These are phyloP conservation scores for Botia kubotai DNA, from an alignment of 2,797 vertebrate species.

Conservation along the genomic window DNA sequence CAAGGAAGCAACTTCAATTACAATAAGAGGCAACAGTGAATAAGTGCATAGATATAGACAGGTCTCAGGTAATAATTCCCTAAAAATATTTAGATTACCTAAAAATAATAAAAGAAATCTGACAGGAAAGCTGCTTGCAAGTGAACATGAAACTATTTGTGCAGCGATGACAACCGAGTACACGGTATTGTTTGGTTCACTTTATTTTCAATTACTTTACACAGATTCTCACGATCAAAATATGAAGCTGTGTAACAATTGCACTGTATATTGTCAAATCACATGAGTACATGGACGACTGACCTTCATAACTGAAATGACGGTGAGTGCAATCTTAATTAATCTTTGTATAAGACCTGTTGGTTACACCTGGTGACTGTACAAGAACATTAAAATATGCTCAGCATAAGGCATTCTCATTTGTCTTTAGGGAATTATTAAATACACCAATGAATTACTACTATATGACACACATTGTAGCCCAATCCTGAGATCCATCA, in stretches of 20 bases:
- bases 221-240: background rate
- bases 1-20: too few species aligned
- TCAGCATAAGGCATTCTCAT: background rate
- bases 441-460: constrained; percentile 31
- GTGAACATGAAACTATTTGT: constrained; percentile 9
- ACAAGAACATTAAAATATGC: constrained; percentile 10
- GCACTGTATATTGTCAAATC: constrained; percentile 1
- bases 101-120: background rate
- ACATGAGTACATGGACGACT: background rate
- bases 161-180: background rate
- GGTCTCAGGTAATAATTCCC: too few species aligned
- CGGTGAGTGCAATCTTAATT: background rate
- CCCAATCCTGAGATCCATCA: constrained; percentile 25
- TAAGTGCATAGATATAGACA: too few species aligned
- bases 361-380: too few species aligned
- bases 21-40: too few species aligned
- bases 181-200: background rate
- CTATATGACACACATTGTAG: background rate
- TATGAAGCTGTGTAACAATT: background rate
- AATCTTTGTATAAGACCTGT: background rate
- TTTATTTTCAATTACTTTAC: background rate
- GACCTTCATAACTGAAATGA: constrained; percentile 9
- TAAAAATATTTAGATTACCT: too few species aligned
- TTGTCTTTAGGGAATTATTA: constrained; percentile 32
- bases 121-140: constrained; percentile 16